Evolutionary conservation across 2,113 vertebrate species (phyloP).

Genomic region (Epinephelus moara): DNA sequence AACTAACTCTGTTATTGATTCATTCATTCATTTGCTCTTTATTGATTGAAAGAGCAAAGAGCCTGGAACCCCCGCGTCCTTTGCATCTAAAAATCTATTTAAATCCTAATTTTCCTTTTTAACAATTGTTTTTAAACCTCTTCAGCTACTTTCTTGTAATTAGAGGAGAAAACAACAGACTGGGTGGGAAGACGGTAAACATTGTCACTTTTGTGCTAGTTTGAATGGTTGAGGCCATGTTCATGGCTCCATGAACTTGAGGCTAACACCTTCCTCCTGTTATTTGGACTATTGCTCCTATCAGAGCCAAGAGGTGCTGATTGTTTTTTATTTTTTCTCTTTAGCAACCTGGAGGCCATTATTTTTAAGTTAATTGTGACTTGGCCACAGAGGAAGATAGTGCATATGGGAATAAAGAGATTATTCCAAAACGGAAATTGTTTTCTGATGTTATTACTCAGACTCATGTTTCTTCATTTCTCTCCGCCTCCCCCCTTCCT

Average conservation of each 20-base stretch:
- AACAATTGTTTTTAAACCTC: neutral
- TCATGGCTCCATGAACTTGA: neutral
- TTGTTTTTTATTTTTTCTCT: neutral
- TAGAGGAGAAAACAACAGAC: neutral
- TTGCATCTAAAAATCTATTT: neutral
- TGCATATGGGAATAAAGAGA: slow-evolving; percentile 1
- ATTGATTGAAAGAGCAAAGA: neutral
- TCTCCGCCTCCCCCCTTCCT: neutral
- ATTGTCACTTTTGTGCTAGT: neutral
- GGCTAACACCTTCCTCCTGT: neutral
- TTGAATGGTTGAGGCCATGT: neutral
- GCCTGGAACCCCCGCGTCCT: neutral
- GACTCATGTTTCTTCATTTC: slow-evolving; percentile 1
- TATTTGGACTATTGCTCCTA: neutral
- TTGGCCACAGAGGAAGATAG: neutral
- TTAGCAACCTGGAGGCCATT: neutral
- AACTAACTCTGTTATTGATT: neutral
- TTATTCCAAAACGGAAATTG: slow-evolving; percentile 8
- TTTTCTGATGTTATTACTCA: slow-evolving; percentile 1
- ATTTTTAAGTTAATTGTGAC: slow-evolving; percentile 5
- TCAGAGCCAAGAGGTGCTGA: neutral
- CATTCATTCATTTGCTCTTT: too few species aligned
- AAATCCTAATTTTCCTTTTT: neutral
- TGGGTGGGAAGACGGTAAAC: neutral
- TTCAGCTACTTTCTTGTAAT: neutral